These are phyloP conservation scores for Stenolophus ochropezus DNA, from an alignment of 2,888 invertebrate species.

Conservation along the genomic window DNA sequence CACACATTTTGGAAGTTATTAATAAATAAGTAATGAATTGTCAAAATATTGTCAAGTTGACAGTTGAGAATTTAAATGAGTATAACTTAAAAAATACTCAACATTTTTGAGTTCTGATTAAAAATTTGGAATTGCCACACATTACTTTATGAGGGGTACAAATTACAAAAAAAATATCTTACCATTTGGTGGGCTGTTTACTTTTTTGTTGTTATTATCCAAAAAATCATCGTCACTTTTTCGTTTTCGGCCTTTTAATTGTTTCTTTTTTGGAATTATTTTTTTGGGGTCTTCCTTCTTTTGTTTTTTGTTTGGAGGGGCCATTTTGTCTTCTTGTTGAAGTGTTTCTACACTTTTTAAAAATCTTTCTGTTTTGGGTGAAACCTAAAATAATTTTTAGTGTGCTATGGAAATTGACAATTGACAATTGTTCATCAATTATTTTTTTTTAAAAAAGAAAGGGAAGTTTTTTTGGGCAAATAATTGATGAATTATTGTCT, in stretches of 20 bases:
- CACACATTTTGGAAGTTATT: no score
- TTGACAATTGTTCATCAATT: no score
- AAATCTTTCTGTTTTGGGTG: conserved; percentile 60
- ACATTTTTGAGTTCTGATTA: no score
- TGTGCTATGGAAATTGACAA: no score
- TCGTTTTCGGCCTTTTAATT: conserved; percentile 39
- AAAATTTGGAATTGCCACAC: no score
- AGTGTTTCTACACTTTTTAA: conserved; percentile 44
- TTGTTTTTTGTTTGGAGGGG: neutral
- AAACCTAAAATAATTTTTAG: conserved; percentile 42
- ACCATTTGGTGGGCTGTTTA: conserved; percentile 39
- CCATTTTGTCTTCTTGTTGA: conserved; percentile 12
- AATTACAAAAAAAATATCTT: conserved; percentile 28
- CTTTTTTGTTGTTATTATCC: conserved; percentile 54
- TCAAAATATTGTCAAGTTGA: no score
- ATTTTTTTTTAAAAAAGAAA: no score
- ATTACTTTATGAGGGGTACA: no score
- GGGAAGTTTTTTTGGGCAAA: no score
- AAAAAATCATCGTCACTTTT: conserved; percentile 12
- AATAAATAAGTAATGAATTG: neutral
- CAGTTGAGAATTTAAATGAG: no score
- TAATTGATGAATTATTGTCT: no score
- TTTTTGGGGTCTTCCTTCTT: conserved; percentile 3
- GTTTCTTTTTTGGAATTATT: conserved; percentile 36
- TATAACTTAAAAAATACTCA: no score